Conservation (phyloP, 2,797 vertebrate species). For the Toxotes lorentzi region DNA sequence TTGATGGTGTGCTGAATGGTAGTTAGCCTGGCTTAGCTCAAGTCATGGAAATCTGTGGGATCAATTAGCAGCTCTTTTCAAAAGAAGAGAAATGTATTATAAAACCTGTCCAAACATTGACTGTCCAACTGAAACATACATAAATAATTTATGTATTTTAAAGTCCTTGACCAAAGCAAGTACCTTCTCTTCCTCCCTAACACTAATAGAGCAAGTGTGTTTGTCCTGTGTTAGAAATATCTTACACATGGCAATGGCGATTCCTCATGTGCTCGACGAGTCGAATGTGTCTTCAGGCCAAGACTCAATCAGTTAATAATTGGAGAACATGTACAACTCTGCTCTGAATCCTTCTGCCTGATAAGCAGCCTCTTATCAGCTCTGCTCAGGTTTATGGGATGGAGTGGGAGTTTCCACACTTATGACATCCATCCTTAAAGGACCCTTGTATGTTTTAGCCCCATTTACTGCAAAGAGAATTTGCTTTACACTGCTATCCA, state of each 20-base stretch:
- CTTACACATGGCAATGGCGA: too few relatives aligned
- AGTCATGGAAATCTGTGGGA: neutral
- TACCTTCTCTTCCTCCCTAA: neutral
- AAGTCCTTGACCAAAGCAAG: neutral
- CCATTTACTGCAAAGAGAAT: neutral
- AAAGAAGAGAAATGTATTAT: too few relatives aligned
- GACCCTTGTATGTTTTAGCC: neutral
- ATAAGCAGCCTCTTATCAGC: constrained; percentile 77
- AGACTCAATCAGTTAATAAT: constrained; percentile 84
- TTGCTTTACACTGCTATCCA: neutral
- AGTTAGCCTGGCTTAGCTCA: neutral
- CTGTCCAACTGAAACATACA: neutral
- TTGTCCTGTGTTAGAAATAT: neutral
- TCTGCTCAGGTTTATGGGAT: constrained; percentile 58
- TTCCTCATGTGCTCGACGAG: constrained; percentile 6
- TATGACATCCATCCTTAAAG: constrained; percentile 37
- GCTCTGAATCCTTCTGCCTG: constrained; percentile 70
- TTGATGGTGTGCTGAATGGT: neutral
- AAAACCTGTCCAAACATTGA: too few relatives aligned
- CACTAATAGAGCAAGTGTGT: neutral
- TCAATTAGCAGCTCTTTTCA: neutral
- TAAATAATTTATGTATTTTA: neutral
- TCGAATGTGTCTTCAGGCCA: constrained; percentile 52
- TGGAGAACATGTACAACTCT: constrained; percentile 77
- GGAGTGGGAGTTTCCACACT: constrained; percentile 65